These are phyloP conservation scores for Camponotus fellah DNA, from an alignment of 2,888 invertebrate species.

Conservation along the genomic window DNA sequence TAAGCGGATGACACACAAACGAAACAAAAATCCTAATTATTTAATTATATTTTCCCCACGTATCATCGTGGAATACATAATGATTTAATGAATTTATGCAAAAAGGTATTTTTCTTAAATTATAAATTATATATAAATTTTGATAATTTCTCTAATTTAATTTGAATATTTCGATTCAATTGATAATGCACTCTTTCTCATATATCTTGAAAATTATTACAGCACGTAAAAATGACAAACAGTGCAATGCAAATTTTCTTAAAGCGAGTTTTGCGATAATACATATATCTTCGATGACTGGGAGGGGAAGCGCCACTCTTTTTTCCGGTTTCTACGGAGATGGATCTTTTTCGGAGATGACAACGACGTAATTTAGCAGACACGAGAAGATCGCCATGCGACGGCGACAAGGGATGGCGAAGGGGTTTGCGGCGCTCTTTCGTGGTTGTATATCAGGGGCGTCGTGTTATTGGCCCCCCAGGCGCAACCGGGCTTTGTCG, in stretches of 20 bases:
- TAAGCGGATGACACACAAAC: not conserved
- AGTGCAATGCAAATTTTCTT: not conserved
- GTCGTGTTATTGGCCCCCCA: constrained; percentile 84
- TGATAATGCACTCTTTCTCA: not conserved
- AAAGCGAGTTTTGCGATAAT: not conserved
- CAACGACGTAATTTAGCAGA: constrained; percentile 74
- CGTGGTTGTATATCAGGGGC: constrained; percentile 80
- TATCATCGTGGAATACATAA: not conserved
- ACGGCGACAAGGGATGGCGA: constrained; percentile 50
- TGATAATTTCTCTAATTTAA: not conserved
- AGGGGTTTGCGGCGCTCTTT: constrained; percentile 65
- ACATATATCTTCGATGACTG: not conserved
- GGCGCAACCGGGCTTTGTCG: constrained; percentile 83
- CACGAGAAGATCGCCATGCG: constrained; percentile 68
- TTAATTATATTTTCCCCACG: not conserved
- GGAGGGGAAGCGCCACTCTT: not conserved
- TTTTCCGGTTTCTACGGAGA: not conserved
- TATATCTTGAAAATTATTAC: not conserved
- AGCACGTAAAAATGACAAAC: not conserved
- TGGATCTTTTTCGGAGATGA: constrained; percentile 72
- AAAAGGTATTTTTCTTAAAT: not conserved
- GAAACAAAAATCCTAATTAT: not conserved
- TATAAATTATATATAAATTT: not conserved
- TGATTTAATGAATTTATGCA: not conserved
- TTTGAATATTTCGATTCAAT: not conserved